These are phyloP conservation scores for Artemisiospiza belli DNA, from an alignment of 2,113 vertebrate species.

Conservation along the genomic window DNA sequence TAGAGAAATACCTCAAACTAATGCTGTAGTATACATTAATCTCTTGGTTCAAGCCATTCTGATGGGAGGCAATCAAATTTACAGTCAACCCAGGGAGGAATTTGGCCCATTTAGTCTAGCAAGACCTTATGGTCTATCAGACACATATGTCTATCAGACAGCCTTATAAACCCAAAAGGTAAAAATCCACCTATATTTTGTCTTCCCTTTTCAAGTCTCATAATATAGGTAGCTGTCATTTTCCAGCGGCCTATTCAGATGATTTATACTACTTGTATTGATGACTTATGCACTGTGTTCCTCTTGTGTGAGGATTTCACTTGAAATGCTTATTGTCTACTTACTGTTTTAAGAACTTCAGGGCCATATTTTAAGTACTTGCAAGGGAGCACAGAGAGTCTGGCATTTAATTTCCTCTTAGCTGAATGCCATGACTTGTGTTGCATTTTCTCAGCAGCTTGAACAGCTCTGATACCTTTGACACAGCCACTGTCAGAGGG, in stretches of 20 bases:
- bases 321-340: neutral
- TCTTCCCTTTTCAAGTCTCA: neutral
- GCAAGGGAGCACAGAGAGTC: neutral
- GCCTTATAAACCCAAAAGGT: conserved; percentile 23
- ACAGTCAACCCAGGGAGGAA: neutral
- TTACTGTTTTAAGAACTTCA: neutral
- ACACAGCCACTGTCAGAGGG: neutral
- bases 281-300: conserved; percentile 6
- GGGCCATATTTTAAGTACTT: neutral
- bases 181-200: conserved; percentile 40
- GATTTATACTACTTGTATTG: conserved; percentile 8
- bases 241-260: neutral
- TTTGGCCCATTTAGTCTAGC: neutral
- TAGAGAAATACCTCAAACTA: neutral
- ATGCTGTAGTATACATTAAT: neutral
- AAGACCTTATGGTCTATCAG: conserved; percentile 2
- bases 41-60: neutral
- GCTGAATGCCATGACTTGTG: neutral
- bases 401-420: neutral
- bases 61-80: neutral
- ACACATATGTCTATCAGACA: neutral
- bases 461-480: neutral
- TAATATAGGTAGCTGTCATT: neutral
- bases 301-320: neutral
- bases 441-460: neutral